Conservation (phyloP, 2,113 vertebrate species). For the Manacus vitellinus region DNA sequence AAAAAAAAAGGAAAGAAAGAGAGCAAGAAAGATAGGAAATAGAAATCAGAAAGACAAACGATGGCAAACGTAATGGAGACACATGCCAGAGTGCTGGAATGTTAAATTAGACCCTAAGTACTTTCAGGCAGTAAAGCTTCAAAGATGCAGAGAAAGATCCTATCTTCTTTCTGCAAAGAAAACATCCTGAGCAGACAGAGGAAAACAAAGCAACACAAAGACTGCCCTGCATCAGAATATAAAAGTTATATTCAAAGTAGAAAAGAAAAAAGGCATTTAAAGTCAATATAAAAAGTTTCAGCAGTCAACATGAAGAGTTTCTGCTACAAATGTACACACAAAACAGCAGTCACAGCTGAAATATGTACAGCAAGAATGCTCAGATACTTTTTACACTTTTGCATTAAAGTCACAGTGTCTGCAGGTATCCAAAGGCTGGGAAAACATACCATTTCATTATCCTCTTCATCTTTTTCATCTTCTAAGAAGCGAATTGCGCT, state of each 20-base stretch:
- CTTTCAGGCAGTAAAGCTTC: slow-evolving; percentile 31
- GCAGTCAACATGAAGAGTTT: not conserved
- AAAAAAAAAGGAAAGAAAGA: not conserved
- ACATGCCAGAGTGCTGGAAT: not conserved
- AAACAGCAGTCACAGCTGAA: not conserved
- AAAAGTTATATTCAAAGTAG: not conserved
- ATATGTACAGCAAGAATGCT: not conserved
- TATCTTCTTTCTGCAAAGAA: slow-evolving; percentile 36
- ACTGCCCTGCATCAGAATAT: not conserved
- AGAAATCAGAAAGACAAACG: slow-evolving; percentile 27
- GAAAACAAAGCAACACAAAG: slow-evolving; percentile 10
- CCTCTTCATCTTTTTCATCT: slow-evolving; percentile 89
- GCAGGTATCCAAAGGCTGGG: not conserved
- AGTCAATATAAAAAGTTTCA: not conserved
- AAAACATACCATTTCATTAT: slow-evolving; percentile 85
- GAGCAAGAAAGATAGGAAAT: not conserved
- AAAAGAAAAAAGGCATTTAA: not conserved
- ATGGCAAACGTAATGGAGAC: not conserved
- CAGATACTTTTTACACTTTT: not conserved
- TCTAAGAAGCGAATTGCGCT: slow-evolving; percentile 95
- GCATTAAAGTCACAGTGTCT: not conserved
- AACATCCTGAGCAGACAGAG: not conserved
- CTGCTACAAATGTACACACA: not conserved
- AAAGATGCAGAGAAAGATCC: slow-evolving; percentile 3
- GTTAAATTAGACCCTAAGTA: not conserved